Base-by-base conservation (phyloP, 2,797 vertebrate species). In the Sparus aurata region DNA sequence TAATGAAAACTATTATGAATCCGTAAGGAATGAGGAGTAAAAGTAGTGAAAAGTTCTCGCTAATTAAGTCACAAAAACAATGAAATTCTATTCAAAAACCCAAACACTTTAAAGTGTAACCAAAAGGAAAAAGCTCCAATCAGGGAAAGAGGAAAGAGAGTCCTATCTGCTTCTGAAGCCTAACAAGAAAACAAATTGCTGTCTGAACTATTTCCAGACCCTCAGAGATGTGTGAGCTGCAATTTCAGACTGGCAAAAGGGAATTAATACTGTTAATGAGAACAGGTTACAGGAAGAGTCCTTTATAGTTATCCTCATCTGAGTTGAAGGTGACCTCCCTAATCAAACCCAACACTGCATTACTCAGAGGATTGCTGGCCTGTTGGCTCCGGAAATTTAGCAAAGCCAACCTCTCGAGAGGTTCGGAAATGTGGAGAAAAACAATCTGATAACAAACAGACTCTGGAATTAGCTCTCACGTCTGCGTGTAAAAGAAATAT, bases 301-400 rank as follows among this genome's bases (percentile, higher is more conserved):
- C 61, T 85, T 77, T 59, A 62, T 74, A 52, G 34, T 80, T 75
- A 68, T 81, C 50, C 65, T 62, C 50, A 23, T 60, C 73, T 68
- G 72, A 82, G 69, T 20, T 67, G 79, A 87, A 88, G 86, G 83
- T 89, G 87, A 89, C 83, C 78, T 54, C 69, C 72, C 34, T 81
- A 83, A 88, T 90, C 72, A 84, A 84, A 84, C 41, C 54, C 52
- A 72, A 47, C 55, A 46, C 52, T 23, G 57, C 69, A 61, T 75
- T 3, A 47, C 79, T 75, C 73, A 62, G 74, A 82, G 80, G 54
- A 75, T 20, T 2, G 20, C 55, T 15, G 22, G 57, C 64, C 47
- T 59, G 69, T 45, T 74, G 64, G 58, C 78, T 74, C 66, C 2
- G 27, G 67, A 80, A 74, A 76, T 77, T 73, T 25, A 75, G 60